Evolutionary conservation across 2,888 invertebrate species (phyloP).

Genomic region (Tetranychus piercei): DNA sequence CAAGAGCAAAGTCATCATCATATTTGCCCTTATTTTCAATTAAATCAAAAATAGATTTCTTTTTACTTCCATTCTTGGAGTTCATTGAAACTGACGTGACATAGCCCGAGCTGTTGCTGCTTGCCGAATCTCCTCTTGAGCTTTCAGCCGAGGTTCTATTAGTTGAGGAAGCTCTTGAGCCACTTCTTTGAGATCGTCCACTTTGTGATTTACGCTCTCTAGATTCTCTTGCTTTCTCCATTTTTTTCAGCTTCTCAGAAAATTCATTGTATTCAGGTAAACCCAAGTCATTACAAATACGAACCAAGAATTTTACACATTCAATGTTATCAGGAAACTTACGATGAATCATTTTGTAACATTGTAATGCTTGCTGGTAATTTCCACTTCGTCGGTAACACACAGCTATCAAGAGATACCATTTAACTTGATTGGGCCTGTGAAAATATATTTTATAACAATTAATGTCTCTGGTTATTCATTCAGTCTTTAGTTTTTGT

Average conservation of each 20-base stretch:
- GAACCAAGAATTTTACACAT: slow-evolving; percentile 71
- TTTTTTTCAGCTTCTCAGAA: slow-evolving; percentile 60
- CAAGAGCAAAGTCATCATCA: slow-evolving; percentile 13
- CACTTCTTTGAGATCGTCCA: slow-evolving; percentile 31
- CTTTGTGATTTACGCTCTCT: slow-evolving; percentile 33
- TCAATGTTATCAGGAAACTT: slow-evolving; percentile 86
- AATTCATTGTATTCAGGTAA: slow-evolving; percentile 72
- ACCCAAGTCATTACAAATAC: slow-evolving; percentile 70
- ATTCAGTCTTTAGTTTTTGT: too few relatives aligned
- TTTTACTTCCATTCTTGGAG: slow-evolving; percentile 12
- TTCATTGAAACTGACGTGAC: slow-evolving; percentile 13
- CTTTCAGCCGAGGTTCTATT: slow-evolving; percentile 13
- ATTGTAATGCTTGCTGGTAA: slow-evolving; percentile 59
- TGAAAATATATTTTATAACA: slow-evolving; percentile 16
- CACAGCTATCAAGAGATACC: slow-evolving; percentile 66
- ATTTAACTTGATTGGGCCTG: slow-evolving; percentile 57
- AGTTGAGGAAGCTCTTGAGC: slow-evolving; percentile 4
- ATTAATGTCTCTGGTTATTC: neutral
- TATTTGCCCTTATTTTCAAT: slow-evolving; percentile 16
- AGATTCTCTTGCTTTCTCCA: slow-evolving; percentile 37
- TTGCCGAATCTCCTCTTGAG: slow-evolving; percentile 26
- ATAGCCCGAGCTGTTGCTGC: slow-evolving; percentile 22
- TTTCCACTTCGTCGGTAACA: slow-evolving; percentile 64
- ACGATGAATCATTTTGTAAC: slow-evolving; percentile 65
- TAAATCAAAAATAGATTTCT: slow-evolving; percentile 9